Conservation (phyloP, 2,797 vertebrate species). For the Eulemur albifrons region DNA sequence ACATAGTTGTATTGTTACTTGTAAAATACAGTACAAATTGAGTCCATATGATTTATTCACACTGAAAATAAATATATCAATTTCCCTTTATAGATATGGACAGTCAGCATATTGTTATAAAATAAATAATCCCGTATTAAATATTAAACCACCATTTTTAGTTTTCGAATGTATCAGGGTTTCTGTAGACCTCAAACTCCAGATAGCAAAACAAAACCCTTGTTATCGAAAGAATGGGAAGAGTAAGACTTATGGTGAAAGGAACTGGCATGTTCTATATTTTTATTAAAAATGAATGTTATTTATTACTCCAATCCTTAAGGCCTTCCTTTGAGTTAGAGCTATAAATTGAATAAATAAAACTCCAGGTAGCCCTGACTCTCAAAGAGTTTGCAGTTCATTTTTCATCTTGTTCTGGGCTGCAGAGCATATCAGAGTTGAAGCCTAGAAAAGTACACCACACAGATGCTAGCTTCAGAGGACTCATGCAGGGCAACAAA, state of each 20-base stretch:
- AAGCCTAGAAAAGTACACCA: not conserved
- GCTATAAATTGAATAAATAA: constrained; percentile 58
- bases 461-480: not conserved
- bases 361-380: constrained; percentile 36
- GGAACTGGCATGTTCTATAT: constrained; percentile 14
- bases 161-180: not conserved
- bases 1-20: not conserved
- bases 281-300: constrained; percentile 59
- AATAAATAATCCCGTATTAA: constrained; percentile 31
- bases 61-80: constrained; percentile 16
- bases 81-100: not conserved
- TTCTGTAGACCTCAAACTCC: not conserved
- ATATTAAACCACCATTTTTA: constrained; percentile 43
- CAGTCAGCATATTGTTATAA: not conserved
- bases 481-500: not conserved
- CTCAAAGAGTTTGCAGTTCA: constrained; percentile 16
- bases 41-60: constrained; percentile 19
- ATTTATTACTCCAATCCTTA: constrained; percentile 44
- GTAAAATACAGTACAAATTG: not conserved
- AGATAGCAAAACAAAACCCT: not conserved
- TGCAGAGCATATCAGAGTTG: not conserved
- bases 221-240: not conserved
- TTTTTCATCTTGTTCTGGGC: constrained; percentile 41
- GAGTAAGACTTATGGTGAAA: not conserved
- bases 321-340: constrained; percentile 13